Percentiles rank a stretch among this genome's conserved stretches.
Conservation (phyloP, 2,888 invertebrate species). For the Osmoderma eremita region DNA sequence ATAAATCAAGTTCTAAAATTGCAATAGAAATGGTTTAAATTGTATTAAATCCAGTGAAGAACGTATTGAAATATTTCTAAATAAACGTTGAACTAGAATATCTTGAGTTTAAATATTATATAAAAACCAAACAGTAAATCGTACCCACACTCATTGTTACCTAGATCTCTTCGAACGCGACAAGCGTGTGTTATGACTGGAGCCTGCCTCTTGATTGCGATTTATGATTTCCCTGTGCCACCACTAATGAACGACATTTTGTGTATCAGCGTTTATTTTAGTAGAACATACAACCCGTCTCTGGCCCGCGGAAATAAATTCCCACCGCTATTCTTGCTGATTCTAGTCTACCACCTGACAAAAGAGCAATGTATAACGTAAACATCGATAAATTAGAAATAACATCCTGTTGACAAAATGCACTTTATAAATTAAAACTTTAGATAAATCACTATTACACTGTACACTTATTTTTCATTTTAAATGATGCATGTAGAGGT, state of each 20-base stretch:
- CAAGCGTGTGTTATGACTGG: conserved; percentile 49
- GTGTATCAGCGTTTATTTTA: conserved; percentile 54
- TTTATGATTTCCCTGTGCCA: conserved; percentile 48
- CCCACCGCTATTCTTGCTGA: conserved; percentile 3
- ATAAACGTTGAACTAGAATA: conserved; percentile 42
- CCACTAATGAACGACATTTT: conserved; percentile 47
- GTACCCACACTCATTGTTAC: conserved; percentile 50
- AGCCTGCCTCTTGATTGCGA: conserved; percentile 51
- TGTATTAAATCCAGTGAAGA: neutral
- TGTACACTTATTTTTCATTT: neutral
- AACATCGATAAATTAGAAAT: neutral
- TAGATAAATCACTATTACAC: neutral
- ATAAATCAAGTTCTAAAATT: neutral
- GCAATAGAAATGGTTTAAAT: conserved; percentile 8
- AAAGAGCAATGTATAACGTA: too few species aligned
- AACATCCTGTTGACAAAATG: conserved; percentile 2
- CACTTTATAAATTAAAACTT: too few species aligned
- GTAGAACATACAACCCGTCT: conserved; percentile 56
- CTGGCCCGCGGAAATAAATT: conserved; percentile 28
- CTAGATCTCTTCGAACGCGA: conserved; percentile 45
- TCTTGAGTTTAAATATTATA: conserved; percentile 42
- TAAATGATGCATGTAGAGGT: neutral
- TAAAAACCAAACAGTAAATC: conserved; percentile 47
- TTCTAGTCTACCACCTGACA: too few species aligned
- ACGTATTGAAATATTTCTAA: conserved; percentile 41